Evolutionary conservation across 2,888 invertebrate species (phyloP).

Genomic region (Andrena bucephala): DNA sequence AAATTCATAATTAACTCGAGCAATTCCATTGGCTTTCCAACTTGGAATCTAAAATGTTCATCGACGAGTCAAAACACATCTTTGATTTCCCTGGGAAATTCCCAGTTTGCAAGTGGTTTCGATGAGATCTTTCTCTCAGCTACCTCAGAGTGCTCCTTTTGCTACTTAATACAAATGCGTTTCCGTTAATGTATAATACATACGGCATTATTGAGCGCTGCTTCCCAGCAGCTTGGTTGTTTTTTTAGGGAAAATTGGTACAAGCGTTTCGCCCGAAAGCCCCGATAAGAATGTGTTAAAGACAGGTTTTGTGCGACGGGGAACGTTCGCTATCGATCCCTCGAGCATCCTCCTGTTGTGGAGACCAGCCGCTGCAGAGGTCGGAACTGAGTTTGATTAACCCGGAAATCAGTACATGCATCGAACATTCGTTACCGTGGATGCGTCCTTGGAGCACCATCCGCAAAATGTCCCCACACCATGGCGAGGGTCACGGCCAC

Average conservation of each 20-base stretch:
- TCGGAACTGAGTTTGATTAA: constrained; percentile 61
- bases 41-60: too few relatives aligned
- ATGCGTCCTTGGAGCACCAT: constrained; percentile 40
- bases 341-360: constrained; percentile 39
- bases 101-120: too few relatives aligned
- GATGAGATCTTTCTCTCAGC: too few relatives aligned
- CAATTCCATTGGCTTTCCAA: too few relatives aligned
- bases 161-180: too few relatives aligned
- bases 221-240: not conserved
- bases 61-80: too few relatives aligned
- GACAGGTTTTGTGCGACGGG: constrained; percentile 11
- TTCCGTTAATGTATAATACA: too few relatives aligned
- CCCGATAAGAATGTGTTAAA: constrained; percentile 39
- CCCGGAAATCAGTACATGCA: constrained; percentile 58
- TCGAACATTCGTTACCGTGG: constrained; percentile 52
- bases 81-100: too few relatives aligned
- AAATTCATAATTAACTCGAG: too few relatives aligned
- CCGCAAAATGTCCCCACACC: constrained; percentile 4
- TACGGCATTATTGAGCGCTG: not conserved
- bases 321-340: constrained; percentile 43
- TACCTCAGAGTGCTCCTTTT: too few relatives aligned
- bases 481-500: constrained; percentile 49
- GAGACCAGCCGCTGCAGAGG: constrained; percentile 41
- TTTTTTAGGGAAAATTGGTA: constrained; percentile 15
- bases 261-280: not conserved